phyloP scores from a whole-genome alignment of 2,113 vertebrate genomes.

The Osmerus mordax region DNA sequence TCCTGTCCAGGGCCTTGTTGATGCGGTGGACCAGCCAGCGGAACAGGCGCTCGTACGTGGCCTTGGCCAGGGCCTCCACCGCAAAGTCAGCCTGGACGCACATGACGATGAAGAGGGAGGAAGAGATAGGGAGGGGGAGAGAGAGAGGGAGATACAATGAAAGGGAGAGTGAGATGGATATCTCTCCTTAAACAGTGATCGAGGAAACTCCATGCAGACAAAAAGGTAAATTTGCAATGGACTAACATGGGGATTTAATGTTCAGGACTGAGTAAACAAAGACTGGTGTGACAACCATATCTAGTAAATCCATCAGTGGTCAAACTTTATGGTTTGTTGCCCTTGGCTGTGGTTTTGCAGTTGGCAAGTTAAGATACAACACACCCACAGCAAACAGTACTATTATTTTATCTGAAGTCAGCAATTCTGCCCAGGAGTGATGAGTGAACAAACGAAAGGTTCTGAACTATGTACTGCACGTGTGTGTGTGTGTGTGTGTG shows the following conservation, averaged over 20 bases:
- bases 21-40: conserved; percentile 98
- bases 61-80: conserved; percentile 93
- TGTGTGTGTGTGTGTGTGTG: not conserved
- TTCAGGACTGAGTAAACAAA: no score
- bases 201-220: not conserved
- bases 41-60: conserved; percentile 95
- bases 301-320: no score
- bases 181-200: not conserved
- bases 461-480: not conserved
- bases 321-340: no score
- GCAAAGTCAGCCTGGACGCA: conserved; percentile 90
- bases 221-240: not conserved
- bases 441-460: not conserved
- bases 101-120: not conserved
- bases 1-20: conserved; percentile 95
- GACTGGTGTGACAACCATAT: no score
- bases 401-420: conserved; percentile 1
- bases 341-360: no score
- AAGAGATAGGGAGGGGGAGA: not conserved
- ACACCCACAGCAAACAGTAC: not conserved
- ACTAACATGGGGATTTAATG: no score
- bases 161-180: not conserved
- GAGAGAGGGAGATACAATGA: not conserved
- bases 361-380: no score
- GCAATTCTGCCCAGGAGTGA: not conserved